A percentile compares a stretch with the other conserved stretches of the same genome.
Evolutionary conservation across 1,140 invertebrate genomes (phyloP).

Genomic region (Chlorops oryzae): DNA sequence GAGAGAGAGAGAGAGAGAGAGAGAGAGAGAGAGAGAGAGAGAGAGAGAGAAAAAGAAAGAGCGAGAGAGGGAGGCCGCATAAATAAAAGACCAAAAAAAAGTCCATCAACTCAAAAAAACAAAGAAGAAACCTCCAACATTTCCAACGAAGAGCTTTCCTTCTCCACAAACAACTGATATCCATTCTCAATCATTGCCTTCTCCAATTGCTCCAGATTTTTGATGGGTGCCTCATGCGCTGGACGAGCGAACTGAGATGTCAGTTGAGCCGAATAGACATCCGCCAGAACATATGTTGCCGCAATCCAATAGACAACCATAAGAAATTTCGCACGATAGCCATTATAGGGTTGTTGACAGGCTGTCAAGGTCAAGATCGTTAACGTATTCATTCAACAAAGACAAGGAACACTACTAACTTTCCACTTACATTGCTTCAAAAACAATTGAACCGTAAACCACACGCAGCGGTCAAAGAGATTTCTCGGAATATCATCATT

Average conservation of each 20-base stretch:
- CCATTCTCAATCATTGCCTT: slow-evolving; percentile 55
- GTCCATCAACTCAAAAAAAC: neutral
- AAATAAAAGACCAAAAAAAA: neutral
- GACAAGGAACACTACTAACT: neutral
- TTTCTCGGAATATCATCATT: slow-evolving; percentile 35
- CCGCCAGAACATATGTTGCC: slow-evolving; percentile 64
- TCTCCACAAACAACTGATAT: slow-evolving; percentile 60
- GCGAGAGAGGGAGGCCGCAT: too few species aligned
- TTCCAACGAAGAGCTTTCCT: slow-evolving; percentile 60
- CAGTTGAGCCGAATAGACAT: slow-evolving; percentile 66
- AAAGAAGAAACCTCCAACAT: slow-evolving; percentile 55
- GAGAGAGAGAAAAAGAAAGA: neutral
- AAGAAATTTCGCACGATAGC: slow-evolving; percentile 56
- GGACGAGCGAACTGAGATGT: slow-evolving; percentile 63
- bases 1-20: neutral
- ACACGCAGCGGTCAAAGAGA: slow-evolving; percentile 58
- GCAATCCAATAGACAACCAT: slow-evolving; percentile 59
- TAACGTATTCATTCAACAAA: too few species aligned
- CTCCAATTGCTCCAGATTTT: slow-evolving; percentile 56
- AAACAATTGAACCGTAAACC: slow-evolving; percentile 61
- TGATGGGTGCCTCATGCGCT: slow-evolving; percentile 57
- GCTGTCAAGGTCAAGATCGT: slow-evolving; percentile 17
- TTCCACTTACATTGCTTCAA: slow-evolving; percentile 57
- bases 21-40: neutral
- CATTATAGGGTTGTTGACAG: slow-evolving; percentile 51